Evolutionary conservation across 2,113 vertebrate genomes (phyloP), one percentile per base, ranked within the genome.

Genomic region (Peucedramus taeniatus): DNA sequence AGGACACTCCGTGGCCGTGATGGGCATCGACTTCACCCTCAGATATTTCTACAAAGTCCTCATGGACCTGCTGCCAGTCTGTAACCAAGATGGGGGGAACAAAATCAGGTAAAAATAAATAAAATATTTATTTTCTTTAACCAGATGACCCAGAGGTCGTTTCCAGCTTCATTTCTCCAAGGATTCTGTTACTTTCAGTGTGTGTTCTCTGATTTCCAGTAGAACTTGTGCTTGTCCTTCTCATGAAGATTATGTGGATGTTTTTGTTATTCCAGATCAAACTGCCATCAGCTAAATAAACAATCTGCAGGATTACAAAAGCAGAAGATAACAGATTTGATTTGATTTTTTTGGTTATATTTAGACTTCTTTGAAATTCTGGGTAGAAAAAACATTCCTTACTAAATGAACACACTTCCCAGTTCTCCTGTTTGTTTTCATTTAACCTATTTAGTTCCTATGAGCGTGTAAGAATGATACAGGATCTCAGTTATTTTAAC

Each of bases 1-100:
- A 35, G 99, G 99, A 40, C 99, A 99, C 63, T 99, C 99, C 0
- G 98, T 99, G 56, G 99, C 99, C 7, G 99, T 99, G 54, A 99
- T 99, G 99, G 99, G 99, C 77, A 99, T 99, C 4, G 99, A 99
- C 97, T 99, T 99, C 96, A 99, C 99, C 6, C 98, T 99, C 10
- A 97, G 99, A 21, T 99, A 99, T 97, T 99, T 99, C 98, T 99
- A 99, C 96, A 99, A 99, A 95, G 99, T 99, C 50, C 98, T 99
- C 23, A 98, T 99, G 97, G 99, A 99, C 94, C 97, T 99, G 63
- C 93, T 99, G 69, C 99, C 99, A 50, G 98, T 99, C 70, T 99
- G 99, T 96, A 99, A 99, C 97, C 99, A 99, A 86, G 99, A 99
- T 33, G 99, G 99, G 31, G 99, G 99, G 77, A 99, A 99, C 97